phyloP scores from a whole-genome alignment of 2,888 invertebrate genomes.

The Ypsolopha sequella region DNA sequence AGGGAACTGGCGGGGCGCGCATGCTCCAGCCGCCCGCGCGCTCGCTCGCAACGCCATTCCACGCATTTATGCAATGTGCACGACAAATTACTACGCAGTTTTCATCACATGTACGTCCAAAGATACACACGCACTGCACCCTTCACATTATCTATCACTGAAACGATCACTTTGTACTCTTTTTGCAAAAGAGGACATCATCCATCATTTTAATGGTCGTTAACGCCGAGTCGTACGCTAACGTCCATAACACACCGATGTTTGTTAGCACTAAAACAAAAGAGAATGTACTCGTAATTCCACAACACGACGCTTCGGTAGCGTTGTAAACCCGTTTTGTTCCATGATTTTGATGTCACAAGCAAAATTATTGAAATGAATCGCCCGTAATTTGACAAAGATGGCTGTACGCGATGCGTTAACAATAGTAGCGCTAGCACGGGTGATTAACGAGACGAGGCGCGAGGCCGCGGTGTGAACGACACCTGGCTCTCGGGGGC shows the following conservation, averaged over 20 bases:
- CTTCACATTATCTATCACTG: slow-evolving; percentile 45
- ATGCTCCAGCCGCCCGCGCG: slow-evolving; percentile 65
- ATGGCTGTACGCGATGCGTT: slow-evolving; percentile 66
- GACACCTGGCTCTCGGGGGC: slow-evolving; percentile 70
- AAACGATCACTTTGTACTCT: slow-evolving; percentile 57
- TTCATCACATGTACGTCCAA: slow-evolving; percentile 47
- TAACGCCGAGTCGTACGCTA: slow-evolving; percentile 57
- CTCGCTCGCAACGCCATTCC: slow-evolving; percentile 65
- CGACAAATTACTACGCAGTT: slow-evolving; percentile 66
- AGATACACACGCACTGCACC: slow-evolving; percentile 53
- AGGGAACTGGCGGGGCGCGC: slow-evolving; percentile 60
- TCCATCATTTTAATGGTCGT: slow-evolving; percentile 67
- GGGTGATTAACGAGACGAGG: slow-evolving; percentile 69
- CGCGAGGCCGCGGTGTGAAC: slow-evolving; percentile 72
- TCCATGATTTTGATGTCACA: slow-evolving; percentile 45
- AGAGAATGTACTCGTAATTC: slow-evolving; percentile 58
- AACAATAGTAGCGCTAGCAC: slow-evolving; percentile 66
- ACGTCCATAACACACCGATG: slow-evolving; percentile 53
- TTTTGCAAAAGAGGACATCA: slow-evolving; percentile 61
- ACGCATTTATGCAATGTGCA: slow-evolving; percentile 67
- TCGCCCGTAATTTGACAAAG: slow-evolving; percentile 66
- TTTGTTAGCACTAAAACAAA: slow-evolving; percentile 49
- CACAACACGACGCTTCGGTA: slow-evolving; percentile 41
- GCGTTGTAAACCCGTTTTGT: slow-evolving; percentile 38
- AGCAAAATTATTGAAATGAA: slow-evolving; percentile 54